These are phyloP conservation scores for Sebastes minor DNA, from an alignment of 2,797 vertebrate genomes.

Conservation along the genomic window DNA sequence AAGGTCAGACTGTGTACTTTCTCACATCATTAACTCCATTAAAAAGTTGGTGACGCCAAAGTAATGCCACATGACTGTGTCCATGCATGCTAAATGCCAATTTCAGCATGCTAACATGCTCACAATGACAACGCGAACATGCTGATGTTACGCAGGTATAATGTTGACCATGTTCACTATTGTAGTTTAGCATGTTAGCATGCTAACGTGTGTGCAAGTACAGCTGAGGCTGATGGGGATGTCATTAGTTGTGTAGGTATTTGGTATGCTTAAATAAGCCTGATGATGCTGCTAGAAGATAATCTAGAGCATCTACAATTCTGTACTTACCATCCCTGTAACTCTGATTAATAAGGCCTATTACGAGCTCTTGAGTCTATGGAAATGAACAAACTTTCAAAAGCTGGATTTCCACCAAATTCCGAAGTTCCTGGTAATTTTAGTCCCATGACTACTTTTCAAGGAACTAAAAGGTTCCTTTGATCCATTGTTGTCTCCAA, in stretches of 20 bases:
- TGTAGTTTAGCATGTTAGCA: background rate
- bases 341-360: background rate
- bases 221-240: background rate
- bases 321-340: too few species aligned
- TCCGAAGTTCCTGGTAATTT: too few species aligned
- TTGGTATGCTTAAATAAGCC: too few species aligned
- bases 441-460: too few species aligned
- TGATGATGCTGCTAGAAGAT: background rate
- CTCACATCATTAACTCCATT: background rate
- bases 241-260: background rate
- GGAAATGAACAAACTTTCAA: background rate
- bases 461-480: too few species aligned
- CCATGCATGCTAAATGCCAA: background rate
- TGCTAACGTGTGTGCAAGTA: background rate
- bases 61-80: background rate
- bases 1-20: background rate
- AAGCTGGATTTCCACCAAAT: too few species aligned
- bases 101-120: background rate
- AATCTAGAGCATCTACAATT: background rate
- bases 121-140: too few species aligned
- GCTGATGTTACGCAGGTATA: too few species aligned
- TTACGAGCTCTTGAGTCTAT: background rate
- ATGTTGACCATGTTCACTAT: too few species aligned
- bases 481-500: too few species aligned
- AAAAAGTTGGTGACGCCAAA: background rate